Evolutionary conservation across 2,888 invertebrate genomes (phyloP), one percentile per base, ranked within the genome.

Genomic region (Laothoe populi): DNA sequence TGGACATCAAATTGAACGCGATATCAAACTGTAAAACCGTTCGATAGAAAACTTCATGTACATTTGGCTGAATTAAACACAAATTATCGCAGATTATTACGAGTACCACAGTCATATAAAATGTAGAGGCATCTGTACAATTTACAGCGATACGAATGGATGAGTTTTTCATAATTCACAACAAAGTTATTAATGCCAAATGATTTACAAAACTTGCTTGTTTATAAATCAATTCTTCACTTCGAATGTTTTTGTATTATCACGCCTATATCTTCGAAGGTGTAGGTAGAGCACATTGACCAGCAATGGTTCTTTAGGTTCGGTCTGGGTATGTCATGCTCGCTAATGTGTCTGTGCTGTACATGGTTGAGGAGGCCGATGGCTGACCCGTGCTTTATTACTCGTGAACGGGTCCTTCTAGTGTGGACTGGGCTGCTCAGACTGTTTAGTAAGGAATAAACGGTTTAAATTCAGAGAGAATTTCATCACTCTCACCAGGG

Each of bases 121-220:
- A 48, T 48, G n/a, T 26, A n/a, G 23, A 46, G 16, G 40, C 13
- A 23, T 46, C 31, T 49, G 49, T 31, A 16, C 4, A 19, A 35
- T 53, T 35, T 35, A 4, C 53, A 16, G 53, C 31, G 16, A 11
- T 4, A 35, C 19, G 53, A 19, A 7, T 19, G 53, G 35, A 19
- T 11, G 35, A 19, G 4, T 11, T 11, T 5, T 53, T 11, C 31
- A 53, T 53, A 35, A 53, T 53, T 53, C 21, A 53, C 31, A 11
- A 31, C 31, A 4, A 19, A 53, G 53, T 53, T 35, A 53, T 24
- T 26, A 48, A 35, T 35, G 53, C 19, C 31, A 53, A 31, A 53
- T 53, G 31, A 31, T 53, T 35, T 35, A 35, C 35, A 46, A 53
- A n/a, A n/a, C n/a, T n/a, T 53, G 10, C 31, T 31, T 19, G 19